Evolutionary conservation across 2,797 vertebrate species (phyloP).

Genomic region (Acrossocheilus fasciatus): DNA sequence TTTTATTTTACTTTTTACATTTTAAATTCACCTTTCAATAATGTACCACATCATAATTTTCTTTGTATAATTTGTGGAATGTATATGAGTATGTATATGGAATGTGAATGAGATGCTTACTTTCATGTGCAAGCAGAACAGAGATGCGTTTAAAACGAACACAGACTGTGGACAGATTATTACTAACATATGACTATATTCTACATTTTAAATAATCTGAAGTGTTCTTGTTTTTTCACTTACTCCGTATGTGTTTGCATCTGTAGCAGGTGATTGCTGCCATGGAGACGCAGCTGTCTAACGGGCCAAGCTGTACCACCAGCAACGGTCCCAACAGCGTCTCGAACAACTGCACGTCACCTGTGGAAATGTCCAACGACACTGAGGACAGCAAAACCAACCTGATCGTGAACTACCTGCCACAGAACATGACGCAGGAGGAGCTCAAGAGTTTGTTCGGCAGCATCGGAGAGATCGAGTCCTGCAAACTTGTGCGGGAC

Average conservation of each 20-base stretch:
- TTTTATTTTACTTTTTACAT: too few species aligned
- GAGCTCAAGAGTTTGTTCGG: slow-evolving; percentile 98
- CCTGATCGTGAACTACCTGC: slow-evolving; percentile 99
- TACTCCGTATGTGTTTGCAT: slow-evolving; percentile 55
- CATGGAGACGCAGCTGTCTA: slow-evolving; percentile 99
- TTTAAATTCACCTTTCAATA: too few species aligned
- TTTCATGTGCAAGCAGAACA: not conserved
- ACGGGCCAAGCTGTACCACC: slow-evolving; percentile 95
- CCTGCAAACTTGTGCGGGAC: slow-evolving; percentile 98
- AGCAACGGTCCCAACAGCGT: slow-evolving; percentile 91
- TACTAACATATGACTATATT: not conserved
- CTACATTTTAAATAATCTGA: not conserved
- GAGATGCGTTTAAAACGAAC: not conserved
- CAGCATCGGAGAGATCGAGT: slow-evolving; percentile 98
- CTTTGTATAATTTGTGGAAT: not conserved
- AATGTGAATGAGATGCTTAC: too few species aligned
- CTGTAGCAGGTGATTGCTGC: slow-evolving; percentile 98
- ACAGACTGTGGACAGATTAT: not conserved
- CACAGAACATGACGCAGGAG: slow-evolving; percentile 99
- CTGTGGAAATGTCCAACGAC: slow-evolving; percentile 89
- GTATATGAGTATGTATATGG: too few species aligned
- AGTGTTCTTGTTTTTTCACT: slow-evolving; percentile 7
- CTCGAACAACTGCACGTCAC: slow-evolving; percentile 94
- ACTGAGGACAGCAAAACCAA: slow-evolving; percentile 99
- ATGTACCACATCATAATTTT: not conserved